Conservation (phyloP, 2,797 vertebrate species). For the Pteronotus mesoamericanus region DNA sequence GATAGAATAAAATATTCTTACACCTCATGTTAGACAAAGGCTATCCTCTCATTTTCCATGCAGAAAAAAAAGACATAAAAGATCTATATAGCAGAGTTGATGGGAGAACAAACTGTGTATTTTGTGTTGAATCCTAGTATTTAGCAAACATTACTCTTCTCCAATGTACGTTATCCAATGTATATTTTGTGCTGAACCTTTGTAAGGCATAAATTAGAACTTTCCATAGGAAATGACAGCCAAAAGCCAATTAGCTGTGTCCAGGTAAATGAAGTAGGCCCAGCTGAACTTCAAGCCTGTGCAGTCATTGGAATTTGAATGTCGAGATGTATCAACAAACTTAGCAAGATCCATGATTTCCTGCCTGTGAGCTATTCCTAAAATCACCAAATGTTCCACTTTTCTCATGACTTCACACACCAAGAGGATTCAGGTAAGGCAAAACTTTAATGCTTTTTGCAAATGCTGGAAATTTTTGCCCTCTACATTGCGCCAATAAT, state of each 20-base stretch:
- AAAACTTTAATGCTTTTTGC: constrained; percentile 53
- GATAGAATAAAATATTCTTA: background rate
- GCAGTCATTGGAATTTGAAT: background rate
- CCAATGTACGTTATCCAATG: background rate
- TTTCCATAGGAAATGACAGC: background rate
- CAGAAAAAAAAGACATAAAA: background rate
- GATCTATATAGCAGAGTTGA: background rate
- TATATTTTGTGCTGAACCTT: background rate
- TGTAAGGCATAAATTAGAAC: background rate
- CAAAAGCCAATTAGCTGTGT: background rate
- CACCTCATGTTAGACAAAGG: background rate
- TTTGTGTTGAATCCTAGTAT: background rate
- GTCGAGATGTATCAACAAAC: background rate
- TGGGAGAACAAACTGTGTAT: background rate
- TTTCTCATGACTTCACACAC: constrained; percentile 66
- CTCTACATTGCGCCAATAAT: constrained; percentile 28
- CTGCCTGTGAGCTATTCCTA: constrained; percentile 6
- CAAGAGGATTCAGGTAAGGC: constrained; percentile 20
- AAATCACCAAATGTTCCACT: constrained; percentile 27
- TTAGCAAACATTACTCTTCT: background rate
- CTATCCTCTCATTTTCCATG: background rate
- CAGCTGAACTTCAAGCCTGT: background rate
- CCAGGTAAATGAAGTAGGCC: background rate
- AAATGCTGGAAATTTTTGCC: constrained; percentile 24
- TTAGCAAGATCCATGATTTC: constrained; percentile 40